A percentile compares a stretch with the other conserved stretches of the same genome.
phyloP scores from a whole-genome alignment of 1,140 invertebrate genomes.

The Acromyrmex echinatior region DNA sequence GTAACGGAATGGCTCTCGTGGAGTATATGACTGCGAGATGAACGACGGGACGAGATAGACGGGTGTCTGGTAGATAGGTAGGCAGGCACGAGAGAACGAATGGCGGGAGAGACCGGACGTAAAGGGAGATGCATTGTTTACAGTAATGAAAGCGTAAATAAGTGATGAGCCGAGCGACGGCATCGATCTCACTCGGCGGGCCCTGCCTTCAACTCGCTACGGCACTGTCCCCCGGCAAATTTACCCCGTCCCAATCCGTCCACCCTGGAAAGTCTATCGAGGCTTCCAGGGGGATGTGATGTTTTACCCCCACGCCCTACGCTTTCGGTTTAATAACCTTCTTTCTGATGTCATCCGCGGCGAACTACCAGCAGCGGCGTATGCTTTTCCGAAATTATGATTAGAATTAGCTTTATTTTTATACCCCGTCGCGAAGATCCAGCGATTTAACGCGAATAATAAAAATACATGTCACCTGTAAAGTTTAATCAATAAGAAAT shows the following conservation, averaged over 20 bases:
- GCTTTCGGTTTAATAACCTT: slow-evolving; percentile 60
- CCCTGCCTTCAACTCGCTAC: slow-evolving; percentile 49
- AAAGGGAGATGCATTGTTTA: slow-evolving; percentile 83
- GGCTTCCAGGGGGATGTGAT: slow-evolving; percentile 29
- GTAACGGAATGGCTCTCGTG: slow-evolving; percentile 56
- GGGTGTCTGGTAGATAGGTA: slow-evolving; percentile 53
- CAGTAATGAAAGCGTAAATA: slow-evolving; percentile 85
- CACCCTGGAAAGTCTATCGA: slow-evolving; percentile 6
- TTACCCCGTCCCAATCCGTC: slow-evolving; percentile 25
- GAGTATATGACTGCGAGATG: slow-evolving; percentile 68
- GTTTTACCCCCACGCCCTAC: slow-evolving; percentile 34
- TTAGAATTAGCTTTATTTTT: slow-evolving; percentile 2
- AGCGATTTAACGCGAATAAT: background rate
- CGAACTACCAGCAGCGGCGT: background rate
- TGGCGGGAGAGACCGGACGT: slow-evolving; percentile 68
- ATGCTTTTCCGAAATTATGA: background rate
- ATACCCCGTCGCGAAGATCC: background rate
- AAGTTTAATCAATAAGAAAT: background rate
- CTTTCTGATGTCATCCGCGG: slow-evolving; percentile 34
- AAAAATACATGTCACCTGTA: background rate
- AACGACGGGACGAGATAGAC: slow-evolving; percentile 67
- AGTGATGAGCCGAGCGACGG: slow-evolving; percentile 82
- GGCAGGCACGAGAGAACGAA: slow-evolving; percentile 47
- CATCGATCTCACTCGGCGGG: slow-evolving; percentile 78
- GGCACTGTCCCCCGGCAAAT: slow-evolving; percentile 57